phyloP scores from a whole-genome alignment of 2,113 vertebrate species.

The Picathartes gymnocephalus region DNA sequence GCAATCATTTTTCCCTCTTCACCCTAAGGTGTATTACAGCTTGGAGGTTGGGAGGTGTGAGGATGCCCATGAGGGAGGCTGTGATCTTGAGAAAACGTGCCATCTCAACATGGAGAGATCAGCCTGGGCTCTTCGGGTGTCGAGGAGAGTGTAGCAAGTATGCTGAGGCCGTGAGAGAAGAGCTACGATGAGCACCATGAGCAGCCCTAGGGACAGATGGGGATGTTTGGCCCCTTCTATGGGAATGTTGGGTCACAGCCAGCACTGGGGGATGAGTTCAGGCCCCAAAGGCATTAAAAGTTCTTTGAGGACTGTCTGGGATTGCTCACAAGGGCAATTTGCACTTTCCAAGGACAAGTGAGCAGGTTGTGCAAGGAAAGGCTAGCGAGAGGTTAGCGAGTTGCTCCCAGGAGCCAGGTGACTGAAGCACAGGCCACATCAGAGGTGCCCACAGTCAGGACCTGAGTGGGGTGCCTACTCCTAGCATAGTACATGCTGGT shows the following conservation, averaged over 20 bases:
- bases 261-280: not conserved
- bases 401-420: not conserved
- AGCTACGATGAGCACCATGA: not conserved
- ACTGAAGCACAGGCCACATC: not conserved
- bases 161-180: not conserved
- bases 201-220: not conserved
- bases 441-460: not conserved
- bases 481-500: not conserved
- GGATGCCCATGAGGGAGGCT: not conserved
- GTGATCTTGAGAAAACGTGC: not conserved
- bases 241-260: not conserved
- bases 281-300: not conserved
- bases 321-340: not conserved
- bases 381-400: not conserved
- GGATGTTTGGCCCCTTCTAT: not conserved
- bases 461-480: not conserved
- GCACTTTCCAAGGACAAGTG: not conserved
- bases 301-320: not conserved
- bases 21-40: not conserved
- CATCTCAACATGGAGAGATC: not conserved
- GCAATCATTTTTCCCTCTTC: not conserved
- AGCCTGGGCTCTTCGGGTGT: not conserved
- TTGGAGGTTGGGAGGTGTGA: not conserved
- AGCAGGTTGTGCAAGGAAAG: not conserved
- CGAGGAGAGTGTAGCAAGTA: not conserved